Evolutionary conservation across 2,888 invertebrate genomes (phyloP).

Genomic region (Agriotes lineatus): DNA sequence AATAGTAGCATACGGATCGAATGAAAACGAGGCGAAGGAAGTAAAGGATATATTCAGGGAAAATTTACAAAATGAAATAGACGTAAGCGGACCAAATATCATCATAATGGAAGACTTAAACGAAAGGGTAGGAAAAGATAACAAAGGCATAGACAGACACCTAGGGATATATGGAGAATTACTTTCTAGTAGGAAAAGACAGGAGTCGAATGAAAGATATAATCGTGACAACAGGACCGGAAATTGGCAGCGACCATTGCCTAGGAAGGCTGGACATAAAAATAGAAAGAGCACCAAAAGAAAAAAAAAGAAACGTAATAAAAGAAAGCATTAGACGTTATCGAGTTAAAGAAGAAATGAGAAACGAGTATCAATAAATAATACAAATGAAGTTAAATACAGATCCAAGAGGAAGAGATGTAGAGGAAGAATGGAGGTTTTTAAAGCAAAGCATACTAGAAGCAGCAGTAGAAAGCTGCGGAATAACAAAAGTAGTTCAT

Average conservation of each 20-base stretch:
- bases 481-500: too few species aligned
- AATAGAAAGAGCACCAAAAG: not conserved
- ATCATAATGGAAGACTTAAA: not conserved
- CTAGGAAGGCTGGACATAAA: too few species aligned
- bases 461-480: too few species aligned
- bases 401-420: too few species aligned
- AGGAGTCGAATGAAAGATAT: not conserved
- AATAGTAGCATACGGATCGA: not conserved
- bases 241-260: not conserved
- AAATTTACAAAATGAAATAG: not conserved
- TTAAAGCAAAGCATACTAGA: too few species aligned
- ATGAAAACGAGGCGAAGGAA: not conserved
- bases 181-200: not conserved
- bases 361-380: too few species aligned
- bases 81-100: not conserved
- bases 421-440: too few species aligned
- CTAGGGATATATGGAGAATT: conserved; percentile 9
- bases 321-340: too few species aligned
- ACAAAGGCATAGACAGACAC: conserved; percentile 2
- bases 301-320: not conserved
- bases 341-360: too few species aligned
- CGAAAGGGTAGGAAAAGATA: not conserved
- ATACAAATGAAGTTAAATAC: not conserved
- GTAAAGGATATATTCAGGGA: not conserved
- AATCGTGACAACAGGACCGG: not conserved